Conservation (phyloP, 2,797 vertebrate genomes). For the Scleropages formosus region DNA sequence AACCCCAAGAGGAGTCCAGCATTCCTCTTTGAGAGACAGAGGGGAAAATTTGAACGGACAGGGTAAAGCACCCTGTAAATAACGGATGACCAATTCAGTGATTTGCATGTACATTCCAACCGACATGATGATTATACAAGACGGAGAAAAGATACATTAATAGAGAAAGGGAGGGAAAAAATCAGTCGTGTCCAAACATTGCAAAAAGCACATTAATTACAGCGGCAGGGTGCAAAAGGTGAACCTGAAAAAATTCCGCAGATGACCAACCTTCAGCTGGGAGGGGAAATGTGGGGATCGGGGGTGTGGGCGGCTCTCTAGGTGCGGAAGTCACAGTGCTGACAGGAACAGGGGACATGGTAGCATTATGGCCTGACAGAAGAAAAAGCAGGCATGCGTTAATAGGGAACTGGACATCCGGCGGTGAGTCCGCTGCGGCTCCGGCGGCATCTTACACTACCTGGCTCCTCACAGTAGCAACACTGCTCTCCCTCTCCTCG, state of each 20-base stretch:
- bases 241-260: neutral
- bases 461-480: constrained; percentile 71
- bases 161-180: neutral
- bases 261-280: constrained; percentile 61
- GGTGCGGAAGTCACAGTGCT: constrained; percentile 44
- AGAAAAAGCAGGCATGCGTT: neutral
- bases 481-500: constrained; percentile 67
- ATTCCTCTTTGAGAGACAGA: constrained; percentile 64
- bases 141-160: no score
- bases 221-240: neutral
- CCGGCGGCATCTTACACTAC: constrained; percentile 46
- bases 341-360: constrained; percentile 35
- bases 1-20: constrained; percentile 75
- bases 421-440: neutral
- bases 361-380: constrained; percentile 51
- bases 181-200: neutral
- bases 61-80: neutral
- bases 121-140: no score
- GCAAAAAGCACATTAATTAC: neutral
- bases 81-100: neutral
- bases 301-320: constrained; percentile 47
- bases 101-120: neutral
- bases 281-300: constrained; percentile 69
- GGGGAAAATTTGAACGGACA: neutral
- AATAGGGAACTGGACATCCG: neutral